Percentiles rank a stretch among this genome's conserved stretches.
Conservation (phyloP, 2,888 invertebrate species). For the Syrphus vitripennis region DNA sequence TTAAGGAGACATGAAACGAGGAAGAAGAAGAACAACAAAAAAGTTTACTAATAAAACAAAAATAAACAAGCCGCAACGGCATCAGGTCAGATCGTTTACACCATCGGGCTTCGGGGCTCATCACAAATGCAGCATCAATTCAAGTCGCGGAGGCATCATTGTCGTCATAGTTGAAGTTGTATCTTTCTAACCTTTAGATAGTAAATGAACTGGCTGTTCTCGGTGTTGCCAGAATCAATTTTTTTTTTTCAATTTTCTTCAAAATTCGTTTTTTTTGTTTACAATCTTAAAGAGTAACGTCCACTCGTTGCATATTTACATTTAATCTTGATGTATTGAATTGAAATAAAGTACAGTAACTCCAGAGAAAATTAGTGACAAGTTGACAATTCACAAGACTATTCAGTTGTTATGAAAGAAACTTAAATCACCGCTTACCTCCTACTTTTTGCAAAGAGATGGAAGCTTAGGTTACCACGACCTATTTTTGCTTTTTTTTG, state of each 20-base stretch:
- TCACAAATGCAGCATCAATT: slow-evolving; percentile 35
- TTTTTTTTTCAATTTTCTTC: too few relatives aligned
- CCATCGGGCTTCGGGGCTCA: slow-evolving; percentile 41
- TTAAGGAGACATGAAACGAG: slow-evolving; percentile 12
- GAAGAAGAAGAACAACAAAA: slow-evolving; percentile 8
- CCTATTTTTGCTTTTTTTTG: too few relatives aligned
- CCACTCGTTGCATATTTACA: too few relatives aligned
- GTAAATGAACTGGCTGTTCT: not conserved
- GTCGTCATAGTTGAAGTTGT: slow-evolving; percentile 20
- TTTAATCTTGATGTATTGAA: too few relatives aligned
- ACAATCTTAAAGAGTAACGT: too few relatives aligned
- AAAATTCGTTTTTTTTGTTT: not conserved
- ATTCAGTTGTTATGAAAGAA: too few relatives aligned
- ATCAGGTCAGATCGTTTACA: slow-evolving; percentile 71
- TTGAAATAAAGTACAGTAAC: too few relatives aligned
- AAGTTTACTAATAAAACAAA: slow-evolving; percentile 46
- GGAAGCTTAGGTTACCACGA: too few relatives aligned
- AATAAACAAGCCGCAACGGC: slow-evolving; percentile 62
- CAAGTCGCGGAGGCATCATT: slow-evolving; percentile 29
- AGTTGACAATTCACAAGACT: too few relatives aligned
- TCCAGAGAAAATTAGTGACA: too few relatives aligned
- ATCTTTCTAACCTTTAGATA: slow-evolving; percentile 48
- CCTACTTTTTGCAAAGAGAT: too few relatives aligned
- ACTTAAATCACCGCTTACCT: too few relatives aligned
- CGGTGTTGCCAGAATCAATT: not conserved